Base-by-base conservation (phyloP, 2,797 vertebrate genomes). In the Helarctos malayanus region DNA sequence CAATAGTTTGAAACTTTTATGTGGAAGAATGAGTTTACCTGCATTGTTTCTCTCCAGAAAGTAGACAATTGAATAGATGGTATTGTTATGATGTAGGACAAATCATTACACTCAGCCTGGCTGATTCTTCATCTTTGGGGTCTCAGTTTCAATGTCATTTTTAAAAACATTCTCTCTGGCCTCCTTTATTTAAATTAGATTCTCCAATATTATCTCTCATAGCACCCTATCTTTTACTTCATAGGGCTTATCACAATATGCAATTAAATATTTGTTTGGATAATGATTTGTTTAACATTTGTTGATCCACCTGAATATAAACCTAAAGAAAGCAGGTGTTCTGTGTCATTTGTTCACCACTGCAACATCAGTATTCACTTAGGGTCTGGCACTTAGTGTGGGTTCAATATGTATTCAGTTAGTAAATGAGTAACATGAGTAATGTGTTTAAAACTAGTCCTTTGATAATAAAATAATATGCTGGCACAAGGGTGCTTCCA, bases 1-100 rank as follows among this genome's bases (percentile, higher is more conserved):
- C 65, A 68, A 73, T 81, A 68, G 91, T 89, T 83, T 96, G 38
- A 83, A 68, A 57, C 29, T 59, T 90, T 52, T 10, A 14, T 54
- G 3, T 76, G 13, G 35, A 63, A 57, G 56, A 25, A 52, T 76
- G 88, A 69, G 10, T 56, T 79, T 78, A 73, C 4, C 15, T 65
- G 27, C 19, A 7, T 12, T 80, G 0, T 38, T 76, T 89, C 73
- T 76, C 2, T 57, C 47, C 21, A 88, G 25, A 91, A 85, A 16
- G n/a, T 25, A 54, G 41, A 52, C 21, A n/a, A 10, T 85, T 85
- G 75, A 54, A 54, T 59, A 45, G 2, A 27, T 57, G 25, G 0
- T 52, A 5, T 57, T 94, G 83, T 68, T 38, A 7, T 52, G 16
- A 19, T 41, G 2, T 6, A 68, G 3, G 29, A 71, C n/a, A 69